Percentiles rank a stretch among this genome's conserved stretches.
Conservation (phyloP, 2,888 invertebrate species). For the Temnothorax unifasciatus region DNA sequence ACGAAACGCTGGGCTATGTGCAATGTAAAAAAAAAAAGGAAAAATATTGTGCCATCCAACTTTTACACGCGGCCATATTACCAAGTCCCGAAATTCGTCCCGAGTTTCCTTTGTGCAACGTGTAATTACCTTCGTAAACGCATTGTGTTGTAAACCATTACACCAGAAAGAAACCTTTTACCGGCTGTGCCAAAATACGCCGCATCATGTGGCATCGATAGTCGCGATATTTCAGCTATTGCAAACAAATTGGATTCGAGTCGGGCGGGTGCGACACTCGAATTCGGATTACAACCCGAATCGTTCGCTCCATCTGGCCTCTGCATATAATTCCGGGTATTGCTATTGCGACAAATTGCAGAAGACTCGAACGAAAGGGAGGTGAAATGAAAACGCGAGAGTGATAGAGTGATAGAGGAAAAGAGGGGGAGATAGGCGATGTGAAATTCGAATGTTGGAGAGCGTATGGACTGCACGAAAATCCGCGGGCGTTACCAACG, state of each 20-base stretch:
- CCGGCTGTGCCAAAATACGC: constrained; percentile 56
- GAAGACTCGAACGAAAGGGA: constrained; percentile 45
- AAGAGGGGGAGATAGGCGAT: neutral
- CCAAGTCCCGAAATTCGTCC: constrained; percentile 54
- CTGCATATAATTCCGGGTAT: constrained; percentile 63
- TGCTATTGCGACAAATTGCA: constrained; percentile 38
- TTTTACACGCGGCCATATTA: constrained; percentile 52
- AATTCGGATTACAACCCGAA: constrained; percentile 72
- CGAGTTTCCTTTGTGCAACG: constrained; percentile 65
- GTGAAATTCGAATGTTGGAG: constrained; percentile 33
- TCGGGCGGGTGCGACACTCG: constrained; percentile 60
- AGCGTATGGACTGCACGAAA: constrained; percentile 43
- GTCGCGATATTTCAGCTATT: constrained; percentile 66
- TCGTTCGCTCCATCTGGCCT: constrained; percentile 69
- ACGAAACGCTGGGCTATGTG: constrained; percentile 41
- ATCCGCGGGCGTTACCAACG: constrained; percentile 37
- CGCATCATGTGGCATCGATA: constrained; percentile 48
- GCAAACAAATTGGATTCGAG: constrained; percentile 67
- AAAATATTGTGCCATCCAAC: constrained; percentile 39
- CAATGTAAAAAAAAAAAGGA: constrained; percentile 43
- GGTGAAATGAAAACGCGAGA: constrained; percentile 29
- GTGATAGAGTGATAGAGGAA: neutral
- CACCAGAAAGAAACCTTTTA: constrained; percentile 63
- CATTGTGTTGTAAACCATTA: constrained; percentile 58
- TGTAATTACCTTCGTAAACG: constrained; percentile 72